These are phyloP conservation scores for Ramphastos sulfuratus DNA, from an alignment of 2,113 vertebrate genomes.

Conservation along the genomic window DNA sequence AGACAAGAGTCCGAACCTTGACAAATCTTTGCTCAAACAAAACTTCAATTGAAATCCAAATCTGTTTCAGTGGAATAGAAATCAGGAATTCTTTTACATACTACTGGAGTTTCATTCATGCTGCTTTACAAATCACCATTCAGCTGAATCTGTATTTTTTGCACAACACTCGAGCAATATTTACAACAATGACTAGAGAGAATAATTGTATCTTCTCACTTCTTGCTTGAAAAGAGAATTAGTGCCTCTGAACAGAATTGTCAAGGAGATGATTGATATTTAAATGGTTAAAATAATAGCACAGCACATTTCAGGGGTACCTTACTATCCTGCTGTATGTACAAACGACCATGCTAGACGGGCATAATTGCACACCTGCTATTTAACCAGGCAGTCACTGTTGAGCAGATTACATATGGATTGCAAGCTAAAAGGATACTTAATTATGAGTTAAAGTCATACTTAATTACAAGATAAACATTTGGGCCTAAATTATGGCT, in stretches of 20 bases:
- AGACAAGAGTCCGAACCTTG: background rate
- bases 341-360: slow-evolving; percentile 2
- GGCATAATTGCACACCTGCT: background rate
- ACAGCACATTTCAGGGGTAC: background rate
- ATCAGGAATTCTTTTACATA: background rate
- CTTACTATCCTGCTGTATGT: background rate
- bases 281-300: background rate
- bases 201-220: background rate
- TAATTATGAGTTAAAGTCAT: slow-evolving; percentile 32
- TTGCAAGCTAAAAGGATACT: slow-evolving; percentile 26
- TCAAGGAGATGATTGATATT: background rate
- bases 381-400: background rate
- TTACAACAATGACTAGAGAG: background rate
- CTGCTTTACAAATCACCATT: background rate
- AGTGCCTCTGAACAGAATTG: background rate
- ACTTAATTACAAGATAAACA: slow-evolving; percentile 29
- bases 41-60: slow-evolving; percentile 3
- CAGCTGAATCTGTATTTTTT: background rate
- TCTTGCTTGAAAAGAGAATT: background rate
- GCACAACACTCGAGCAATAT: background rate
- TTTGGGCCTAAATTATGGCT: slow-evolving; percentile 4
- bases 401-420: slow-evolving; percentile 10
- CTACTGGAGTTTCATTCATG: background rate
- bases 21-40: slow-evolving; percentile 25
- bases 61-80: background rate